Conservation (phyloP, 2,888 invertebrate species). For the Drosophila neutralis region DNA sequence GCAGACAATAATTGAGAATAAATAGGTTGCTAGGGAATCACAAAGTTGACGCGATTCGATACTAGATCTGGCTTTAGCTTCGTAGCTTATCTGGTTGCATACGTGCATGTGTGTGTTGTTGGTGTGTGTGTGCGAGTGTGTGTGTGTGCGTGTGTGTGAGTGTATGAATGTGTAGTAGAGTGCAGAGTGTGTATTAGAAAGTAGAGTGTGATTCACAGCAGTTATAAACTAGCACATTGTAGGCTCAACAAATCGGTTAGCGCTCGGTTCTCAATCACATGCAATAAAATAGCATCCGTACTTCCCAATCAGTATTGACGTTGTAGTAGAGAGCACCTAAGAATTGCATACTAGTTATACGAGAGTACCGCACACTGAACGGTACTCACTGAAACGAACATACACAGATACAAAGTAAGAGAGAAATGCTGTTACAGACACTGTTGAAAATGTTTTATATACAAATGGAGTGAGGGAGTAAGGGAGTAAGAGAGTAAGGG, state of each 20-base stretch:
- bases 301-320: constrained; percentile 62
- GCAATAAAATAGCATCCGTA: constrained; percentile 43
- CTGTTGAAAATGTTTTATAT: constrained; percentile 7
- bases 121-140: not conserved
- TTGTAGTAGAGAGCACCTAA: constrained; percentile 30
- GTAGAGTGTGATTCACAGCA: constrained; percentile 13
- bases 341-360: constrained; percentile 24
- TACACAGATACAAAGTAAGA: not conserved
- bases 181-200: not conserved
- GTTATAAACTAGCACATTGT: constrained; percentile 36
- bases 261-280: constrained; percentile 17
- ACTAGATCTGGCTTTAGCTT: constrained; percentile 6
- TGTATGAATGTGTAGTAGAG: constrained; percentile 1
- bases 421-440: not conserved
- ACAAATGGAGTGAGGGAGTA: not conserved
- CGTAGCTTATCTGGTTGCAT: constrained; percentile 18
- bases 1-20: constrained; percentile 96
- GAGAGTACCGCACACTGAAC: not conserved
- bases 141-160: constrained; percentile 2
- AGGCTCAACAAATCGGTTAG: constrained; percentile 36
- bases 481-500: not conserved
- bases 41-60: constrained; percentile 5
- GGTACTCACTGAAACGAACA: not conserved
- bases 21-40: constrained; percentile 86
- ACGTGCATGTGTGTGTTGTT: not conserved